These are phyloP conservation scores for Psix sp. DNA, from an alignment of 1,140 invertebrate species.

Conservation along the genomic window DNA sequence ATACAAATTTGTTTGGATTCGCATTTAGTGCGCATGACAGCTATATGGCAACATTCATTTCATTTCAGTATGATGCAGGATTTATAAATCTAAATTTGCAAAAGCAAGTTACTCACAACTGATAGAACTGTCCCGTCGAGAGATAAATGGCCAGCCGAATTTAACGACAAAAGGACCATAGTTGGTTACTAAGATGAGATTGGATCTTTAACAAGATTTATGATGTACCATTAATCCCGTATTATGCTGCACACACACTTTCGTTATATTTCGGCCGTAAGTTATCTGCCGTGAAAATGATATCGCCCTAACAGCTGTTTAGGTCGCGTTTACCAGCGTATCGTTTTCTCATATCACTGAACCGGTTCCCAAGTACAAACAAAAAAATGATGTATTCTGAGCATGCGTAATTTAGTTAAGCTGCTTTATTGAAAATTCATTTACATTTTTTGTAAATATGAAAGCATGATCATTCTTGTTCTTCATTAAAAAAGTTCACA, in stretches of 20 bases:
- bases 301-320: slow-evolving; percentile 49
- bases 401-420: slow-evolving; percentile 13
- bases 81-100: slow-evolving; percentile 38
- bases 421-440: slow-evolving; percentile 3
- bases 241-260: slow-evolving; percentile 45
- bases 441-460: no score
- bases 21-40: not conserved
- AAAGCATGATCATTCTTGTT: no score
- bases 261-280: slow-evolving; percentile 32
- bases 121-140: slow-evolving; percentile 38
- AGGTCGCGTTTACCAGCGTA: slow-evolving; percentile 33
- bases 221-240: slow-evolving; percentile 49
- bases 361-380: slow-evolving; percentile 12
- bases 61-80: slow-evolving; percentile 10
- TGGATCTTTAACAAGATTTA: slow-evolving; percentile 54
- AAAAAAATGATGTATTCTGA: slow-evolving; percentile 16
- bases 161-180: slow-evolving; percentile 42
- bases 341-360: slow-evolving; percentile 26
- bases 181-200: slow-evolving; percentile 52
- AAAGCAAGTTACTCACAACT: slow-evolving; percentile 38
- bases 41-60: slow-evolving; percentile 15
- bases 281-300: slow-evolving; percentile 42
- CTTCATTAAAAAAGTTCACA: no score
- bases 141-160: slow-evolving; percentile 44
- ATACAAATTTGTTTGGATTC: slow-evolving; percentile 1